Evolutionary conservation across 2,797 vertebrate genomes (phyloP).

Genomic region (Gymnothorax javanicus): DNA sequence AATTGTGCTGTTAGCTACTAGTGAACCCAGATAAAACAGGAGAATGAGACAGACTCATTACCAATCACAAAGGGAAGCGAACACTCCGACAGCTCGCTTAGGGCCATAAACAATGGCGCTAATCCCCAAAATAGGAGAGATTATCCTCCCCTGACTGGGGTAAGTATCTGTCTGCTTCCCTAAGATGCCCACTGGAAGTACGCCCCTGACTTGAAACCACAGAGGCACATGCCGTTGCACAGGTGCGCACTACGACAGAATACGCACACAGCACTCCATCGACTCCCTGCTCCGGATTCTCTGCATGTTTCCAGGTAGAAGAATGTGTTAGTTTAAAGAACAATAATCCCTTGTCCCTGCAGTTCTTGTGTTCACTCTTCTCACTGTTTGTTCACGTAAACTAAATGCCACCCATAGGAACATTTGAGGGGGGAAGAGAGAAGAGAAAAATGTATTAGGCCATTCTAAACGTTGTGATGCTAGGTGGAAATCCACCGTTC

Average conservation of each 20-base stretch:
- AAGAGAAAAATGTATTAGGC: not conserved
- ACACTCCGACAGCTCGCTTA: slow-evolving; percentile 12
- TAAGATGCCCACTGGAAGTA: slow-evolving; percentile 34
- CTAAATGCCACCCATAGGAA: not conserved
- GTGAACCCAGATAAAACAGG: not conserved
- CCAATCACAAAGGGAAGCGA: slow-evolving; percentile 19
- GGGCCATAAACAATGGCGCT: slow-evolving; percentile 15
- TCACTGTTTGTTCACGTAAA: not conserved
- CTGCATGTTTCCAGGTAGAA: not conserved
- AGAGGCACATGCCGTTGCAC: slow-evolving; percentile 40
- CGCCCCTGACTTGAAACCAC: slow-evolving; percentile 46
- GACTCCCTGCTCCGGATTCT: slow-evolving; percentile 10
- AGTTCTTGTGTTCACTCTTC: not conserved
- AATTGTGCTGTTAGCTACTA: not conserved
- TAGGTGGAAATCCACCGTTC: not conserved
- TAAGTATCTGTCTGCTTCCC: slow-evolving; percentile 43
- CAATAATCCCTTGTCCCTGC: not conserved
- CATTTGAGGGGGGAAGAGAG: not conserved
- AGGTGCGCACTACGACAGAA: slow-evolving; percentile 44
- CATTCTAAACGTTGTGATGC: not conserved
- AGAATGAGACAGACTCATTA: slow-evolving; percentile 10
- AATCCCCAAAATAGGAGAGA: slow-evolving; percentile 30
- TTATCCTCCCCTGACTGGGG: slow-evolving; percentile 38
- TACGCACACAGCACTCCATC: slow-evolving; percentile 43
- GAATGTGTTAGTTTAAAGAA: not conserved